Base-by-base conservation (phyloP, 1,140 invertebrate genomes). In the Drosophila aff. region DNA sequence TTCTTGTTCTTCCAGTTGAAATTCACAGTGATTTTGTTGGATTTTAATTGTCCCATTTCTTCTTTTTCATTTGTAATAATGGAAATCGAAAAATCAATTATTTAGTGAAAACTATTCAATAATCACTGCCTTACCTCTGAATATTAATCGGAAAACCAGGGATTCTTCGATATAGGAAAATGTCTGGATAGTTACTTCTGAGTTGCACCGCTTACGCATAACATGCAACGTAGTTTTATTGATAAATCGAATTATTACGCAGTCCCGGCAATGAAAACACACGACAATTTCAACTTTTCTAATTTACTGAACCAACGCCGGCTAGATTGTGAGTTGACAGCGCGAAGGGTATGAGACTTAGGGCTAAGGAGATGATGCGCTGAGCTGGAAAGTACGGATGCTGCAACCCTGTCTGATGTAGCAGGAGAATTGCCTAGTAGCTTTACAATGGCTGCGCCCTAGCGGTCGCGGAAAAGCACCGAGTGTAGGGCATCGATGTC, bases 401-500 rank as follows among this genome's bases (percentile, higher is more conserved):
- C 23, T 28, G 40, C 28, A 47, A 62, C 13, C 43, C n/a, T 46
- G 38, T 31, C 43, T 44, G 50, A 23, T 36, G 9, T 31, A 31
- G 40, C 62, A 53, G 40, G 33, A 47, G 59, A 65, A 76, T 76
- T 58, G 40, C 26, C 74, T 76, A 75, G 11, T 63, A 53, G 18
- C 50, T n/a, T 16, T 4, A 18, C 41, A 44, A 18, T 11, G 10
- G 10, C 10, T 7, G 13, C 8, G 13, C 8, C 11, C 18, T 69
- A 90, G 41, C 86, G 86, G 47, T 91, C 85, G 11, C 85, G 71
- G 62, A 90, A 90, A 38, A 90, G 85, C 62, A 90, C 85, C 40
- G 86, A 91, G 40, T 90, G 85, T n/a, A 90, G 49, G 0, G 85
- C 86, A 79, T 90, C 85, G 55, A 90, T 90, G 60, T 90, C 85